phyloP scores from a whole-genome alignment of 2,888 invertebrate genomes.

The Macroteleia sp. region DNA sequence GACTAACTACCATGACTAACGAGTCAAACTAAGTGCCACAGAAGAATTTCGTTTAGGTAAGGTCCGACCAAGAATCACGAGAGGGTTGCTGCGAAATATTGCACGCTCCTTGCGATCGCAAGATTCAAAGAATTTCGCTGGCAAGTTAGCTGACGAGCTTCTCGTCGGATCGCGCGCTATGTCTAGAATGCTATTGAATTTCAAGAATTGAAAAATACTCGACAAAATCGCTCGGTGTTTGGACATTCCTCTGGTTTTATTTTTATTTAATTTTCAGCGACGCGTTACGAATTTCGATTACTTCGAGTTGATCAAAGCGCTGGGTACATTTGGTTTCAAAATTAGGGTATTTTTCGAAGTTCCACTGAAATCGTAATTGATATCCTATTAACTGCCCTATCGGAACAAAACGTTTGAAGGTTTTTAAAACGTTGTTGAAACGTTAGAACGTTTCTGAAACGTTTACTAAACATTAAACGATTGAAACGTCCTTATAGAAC shows the following conservation, averaged over 20 bases:
- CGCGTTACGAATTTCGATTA: neutral
- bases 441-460: too few relatives aligned
- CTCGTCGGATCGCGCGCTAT: conserved; percentile 46
- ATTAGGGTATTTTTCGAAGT: neutral
- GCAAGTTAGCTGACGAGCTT: conserved; percentile 52
- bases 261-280: conserved; percentile 1
- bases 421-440: too few relatives aligned
- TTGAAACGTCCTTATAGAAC: too few relatives aligned
- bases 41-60: conserved; percentile 74
- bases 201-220: conserved; percentile 50
- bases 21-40: conserved; percentile 78
- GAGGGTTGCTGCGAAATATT: conserved; percentile 60
- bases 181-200: conserved; percentile 51
- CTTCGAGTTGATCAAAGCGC: conserved; percentile 1
- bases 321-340: neutral
- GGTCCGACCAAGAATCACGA: conserved; percentile 59
- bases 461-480: too few relatives aligned
- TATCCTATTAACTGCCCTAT: neutral
- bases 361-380: neutral
- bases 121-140: conserved; percentile 54
- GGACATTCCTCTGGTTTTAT: conserved; percentile 27
- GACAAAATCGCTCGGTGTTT: conserved; percentile 31
- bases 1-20: conserved; percentile 82
- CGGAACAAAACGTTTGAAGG: too few relatives aligned
- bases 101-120: conserved; percentile 48